These are phyloP conservation scores for Dasypus novemcinctus DNA, from an alignment of 2,113 vertebrate species.

Conservation along the genomic window DNA sequence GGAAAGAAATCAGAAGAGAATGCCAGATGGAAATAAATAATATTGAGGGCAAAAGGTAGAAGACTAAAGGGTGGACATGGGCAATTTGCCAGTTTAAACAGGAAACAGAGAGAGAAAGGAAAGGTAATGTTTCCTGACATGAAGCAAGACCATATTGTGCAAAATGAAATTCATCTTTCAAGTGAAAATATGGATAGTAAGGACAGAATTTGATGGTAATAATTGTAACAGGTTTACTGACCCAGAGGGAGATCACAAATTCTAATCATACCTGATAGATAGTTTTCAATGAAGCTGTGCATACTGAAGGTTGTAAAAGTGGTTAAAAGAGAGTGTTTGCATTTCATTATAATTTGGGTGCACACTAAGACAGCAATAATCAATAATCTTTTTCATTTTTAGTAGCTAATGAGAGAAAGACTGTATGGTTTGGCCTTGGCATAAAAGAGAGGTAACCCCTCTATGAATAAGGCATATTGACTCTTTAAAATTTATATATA, in stretches of 20 bases:
- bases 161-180: background rate
- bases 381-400: background rate
- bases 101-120: constrained; percentile 42
- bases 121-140: background rate
- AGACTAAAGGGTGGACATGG: background rate
- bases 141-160: background rate
- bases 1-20: constrained; percentile 14
- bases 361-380: background rate
- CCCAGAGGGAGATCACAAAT: background rate
- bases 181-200: background rate
- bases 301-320: background rate
- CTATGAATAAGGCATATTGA: background rate
- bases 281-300: background rate
- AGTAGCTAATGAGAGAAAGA: background rate
- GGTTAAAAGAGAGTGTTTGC: background rate
- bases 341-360: background rate
- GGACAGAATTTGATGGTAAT: background rate
- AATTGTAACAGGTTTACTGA: background rate
- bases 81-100: constrained; percentile 44
- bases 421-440: background rate
- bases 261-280: background rate
- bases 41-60: background rate
- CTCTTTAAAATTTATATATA: background rate
- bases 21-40: background rate
- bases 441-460: background rate